A percentile compares a stretch with the other conserved stretches of the same genome.
phyloP scores from a whole-genome alignment of 2,888 invertebrate species.

The Allophyes oxyacanthae region DNA sequence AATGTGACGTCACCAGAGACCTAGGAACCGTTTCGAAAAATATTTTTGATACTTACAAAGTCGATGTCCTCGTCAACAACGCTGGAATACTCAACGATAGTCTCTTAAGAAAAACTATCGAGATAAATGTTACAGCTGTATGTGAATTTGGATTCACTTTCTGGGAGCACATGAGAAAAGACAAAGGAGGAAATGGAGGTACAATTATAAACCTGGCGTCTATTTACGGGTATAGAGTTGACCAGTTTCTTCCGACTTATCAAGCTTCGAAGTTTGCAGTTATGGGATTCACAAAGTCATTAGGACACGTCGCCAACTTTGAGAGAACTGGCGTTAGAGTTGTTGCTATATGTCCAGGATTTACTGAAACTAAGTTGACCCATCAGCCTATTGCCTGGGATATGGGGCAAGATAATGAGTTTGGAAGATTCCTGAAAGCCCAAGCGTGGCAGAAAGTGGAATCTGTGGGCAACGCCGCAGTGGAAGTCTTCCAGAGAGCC shows the following conservation, averaged over 20 bases:
- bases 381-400: conserved; percentile 41
- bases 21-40: conserved; percentile 75
- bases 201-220: conserved; percentile 91
- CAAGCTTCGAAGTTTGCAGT: conserved; percentile 90
- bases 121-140: conserved; percentile 74
- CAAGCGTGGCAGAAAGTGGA: conserved; percentile 70
- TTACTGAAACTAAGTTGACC: conserved; percentile 78
- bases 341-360: conserved; percentile 87
- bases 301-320: conserved; percentile 80
- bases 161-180: conserved; percentile 89
- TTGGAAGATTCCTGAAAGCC: conserved; percentile 42
- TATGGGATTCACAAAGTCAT: conserved; percentile 84
- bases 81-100: conserved; percentile 75
- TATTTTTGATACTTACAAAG: conserved; percentile 68
- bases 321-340: conserved; percentile 85
- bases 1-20: conserved; percentile 86
- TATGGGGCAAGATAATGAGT: conserved; percentile 47
- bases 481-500: conserved; percentile 73
- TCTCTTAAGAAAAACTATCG: conserved; percentile 63
- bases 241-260: conserved; percentile 88
- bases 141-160: conserved; percentile 85
- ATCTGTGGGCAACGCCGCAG: conserved; percentile 68
- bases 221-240: conserved; percentile 86
- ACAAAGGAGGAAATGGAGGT: conserved; percentile 89
- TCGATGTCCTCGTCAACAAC: conserved; percentile 83